Base-by-base conservation (phyloP, 2,888 invertebrate genomes). In the Volucella inanis region DNA sequence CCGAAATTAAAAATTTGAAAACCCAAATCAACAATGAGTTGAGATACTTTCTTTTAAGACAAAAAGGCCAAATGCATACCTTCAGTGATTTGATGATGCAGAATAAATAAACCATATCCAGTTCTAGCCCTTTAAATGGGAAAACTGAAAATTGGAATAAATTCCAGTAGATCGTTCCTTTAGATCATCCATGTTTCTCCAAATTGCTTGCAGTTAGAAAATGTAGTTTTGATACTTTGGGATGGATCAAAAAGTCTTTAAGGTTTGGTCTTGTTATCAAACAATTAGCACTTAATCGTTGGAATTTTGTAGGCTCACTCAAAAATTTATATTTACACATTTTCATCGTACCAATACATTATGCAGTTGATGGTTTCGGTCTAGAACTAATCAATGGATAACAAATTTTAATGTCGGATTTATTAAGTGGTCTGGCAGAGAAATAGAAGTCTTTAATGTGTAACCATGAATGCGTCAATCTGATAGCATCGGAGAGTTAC, bases 101-200 rank as follows among this genome's bases (percentile, higher is more conserved):
- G 31, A 47, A 47, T 14, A 62, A 39, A 65, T 65, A 65, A 50
- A 41, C 50, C 15, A 41, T 65, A 12, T 50, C 14, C 8, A 41
- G 18, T 18, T 18, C 15, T 39, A 18, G 52, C 15, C 18, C 12
- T 31, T 31, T 6, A 6, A 31, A 31, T 31, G 31, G 0, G 31
- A 31, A 31, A 31, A 31, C 6, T 6, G 6, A 31, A 31, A 31
- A 31, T 52, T n/a, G 52, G 11, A 39, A 2, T 38, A 39, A 6
- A 45, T 38, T 15, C 15, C 14, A 15, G 11, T 9, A 11, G 64
- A 10, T n/a, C 47, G 11, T 45, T 45, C 6, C 31, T 6, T 31
- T 31, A 6, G 31, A 22, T 3, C 61, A 61, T 45, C 18, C 10
- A 18, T 39, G 15, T 39, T n/a, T 31, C n/a, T 41, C 31, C 31